Evolutionary conservation across 2,888 invertebrate genomes (phyloP), one percentile per base, ranked within the genome.

Genomic region (Trichogramma dendrolimi): DNA sequence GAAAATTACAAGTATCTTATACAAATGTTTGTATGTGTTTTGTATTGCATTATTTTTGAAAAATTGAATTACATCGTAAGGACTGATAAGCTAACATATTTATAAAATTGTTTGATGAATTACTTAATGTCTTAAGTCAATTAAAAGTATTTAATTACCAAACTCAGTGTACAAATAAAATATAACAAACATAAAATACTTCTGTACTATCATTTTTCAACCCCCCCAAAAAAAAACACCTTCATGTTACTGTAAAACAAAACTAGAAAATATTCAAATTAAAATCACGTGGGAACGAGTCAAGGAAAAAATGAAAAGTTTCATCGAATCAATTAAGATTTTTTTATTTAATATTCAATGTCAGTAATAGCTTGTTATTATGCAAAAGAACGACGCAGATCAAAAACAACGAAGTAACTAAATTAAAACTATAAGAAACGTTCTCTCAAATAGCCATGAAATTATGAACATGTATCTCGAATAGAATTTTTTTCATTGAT

Each of bases 281-380:
- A 60, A 53, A 57, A 46, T 8, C 39, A 50, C 55, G 50, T 53
- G 56, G 58, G 39, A 57, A 64, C 46, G 59, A 61, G 51, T 27
- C 27, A 27, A 27, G 27, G 27, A 27, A 27, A 27, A 58, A 58
- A 60, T 58, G 6, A 47, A 60, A 60, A 58, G 6, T 10, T 14
- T 46, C 55, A 63, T 63, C 67, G 63, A 67, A 68, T 69, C 67
- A 70, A 68, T 74, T 71, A 68, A 68, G 65, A 73, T 71, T 71
- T 64, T 70, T 74, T 75, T 75, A 75, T 74, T 75, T 67, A 70
- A 71, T 73, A 73, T 69, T 74, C 70, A 71, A 71, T 72, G 73
- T 72, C 70, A 70, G 70, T 71, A 71, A 67, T 73, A 76, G 69
- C 71, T 73, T 71, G 69, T 71, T 71, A 69, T 69, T 71, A 72